A percentile compares a stretch with the other conserved stretches of the same genome.
phyloP scores from a whole-genome alignment of 2,797 vertebrate species.

The Pangasius sanitwongsei region DNA sequence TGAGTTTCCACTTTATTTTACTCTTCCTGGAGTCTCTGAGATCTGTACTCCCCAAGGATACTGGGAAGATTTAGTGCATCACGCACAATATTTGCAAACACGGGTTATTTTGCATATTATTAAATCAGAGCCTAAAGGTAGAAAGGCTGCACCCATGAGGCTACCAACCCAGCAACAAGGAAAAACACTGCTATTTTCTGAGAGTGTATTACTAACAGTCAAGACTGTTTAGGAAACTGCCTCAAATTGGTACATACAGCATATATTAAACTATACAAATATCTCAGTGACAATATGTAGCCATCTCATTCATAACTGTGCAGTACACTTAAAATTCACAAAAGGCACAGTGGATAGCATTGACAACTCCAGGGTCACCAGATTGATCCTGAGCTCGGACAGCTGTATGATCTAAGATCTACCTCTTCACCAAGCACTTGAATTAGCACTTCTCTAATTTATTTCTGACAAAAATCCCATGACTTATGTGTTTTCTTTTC shows the following conservation, averaged over 20 bases:
- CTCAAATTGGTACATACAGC: neutral
- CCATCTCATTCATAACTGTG: neutral
- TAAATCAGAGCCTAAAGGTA: conserved; percentile 1
- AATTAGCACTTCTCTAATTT: neutral
- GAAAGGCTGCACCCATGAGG: neutral
- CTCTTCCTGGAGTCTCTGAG: neutral
- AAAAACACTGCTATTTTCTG: neutral
- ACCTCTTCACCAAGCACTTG: neutral
- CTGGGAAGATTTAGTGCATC: neutral
- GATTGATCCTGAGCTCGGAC: neutral
- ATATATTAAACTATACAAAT: neutral
- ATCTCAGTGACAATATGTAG: neutral
- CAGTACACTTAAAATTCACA: neutral
- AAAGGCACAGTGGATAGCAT: neutral
- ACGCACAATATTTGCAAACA: neutral
- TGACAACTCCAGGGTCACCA: neutral
- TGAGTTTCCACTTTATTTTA: neutral
- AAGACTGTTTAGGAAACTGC: neutral
- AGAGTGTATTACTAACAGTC: neutral
- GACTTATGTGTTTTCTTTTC: neutral
- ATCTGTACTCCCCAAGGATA: neutral
- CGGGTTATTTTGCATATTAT: neutral
- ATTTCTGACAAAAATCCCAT: neutral
- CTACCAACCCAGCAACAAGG: neutral
- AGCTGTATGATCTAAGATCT: neutral